Percentiles rank a stretch among this genome's conserved stretches.
Conservation (phyloP, 2,888 invertebrate genomes). For the Boloria euphrosyne region DNA sequence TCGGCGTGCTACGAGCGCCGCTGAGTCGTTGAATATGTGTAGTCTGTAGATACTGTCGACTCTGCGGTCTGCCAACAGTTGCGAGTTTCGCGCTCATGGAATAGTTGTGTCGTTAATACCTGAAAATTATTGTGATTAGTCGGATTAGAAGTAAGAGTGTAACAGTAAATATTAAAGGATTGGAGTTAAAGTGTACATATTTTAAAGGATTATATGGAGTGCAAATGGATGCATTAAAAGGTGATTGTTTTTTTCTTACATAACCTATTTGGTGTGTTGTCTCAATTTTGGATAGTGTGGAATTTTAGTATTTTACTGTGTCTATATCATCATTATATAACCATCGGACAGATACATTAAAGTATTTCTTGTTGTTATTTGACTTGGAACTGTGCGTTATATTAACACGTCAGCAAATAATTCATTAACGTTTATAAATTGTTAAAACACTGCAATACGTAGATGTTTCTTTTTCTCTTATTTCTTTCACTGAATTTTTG, state of each 20-base stretch:
- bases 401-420: slow-evolving; percentile 16
- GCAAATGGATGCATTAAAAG: slow-evolving; percentile 70
- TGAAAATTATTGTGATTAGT: slow-evolving; percentile 45
- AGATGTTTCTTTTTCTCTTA: not conserved
- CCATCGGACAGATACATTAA: not conserved
- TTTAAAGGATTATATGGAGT: slow-evolving; percentile 49
- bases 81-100: slow-evolving; percentile 70
- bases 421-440: not conserved
- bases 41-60: slow-evolving; percentile 39
- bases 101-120: slow-evolving; percentile 58
- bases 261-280: slow-evolving; percentile 54
- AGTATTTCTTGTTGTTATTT: slow-evolving; percentile 4
- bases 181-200: slow-evolving; percentile 52
- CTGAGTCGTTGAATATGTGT: slow-evolving; percentile 38
- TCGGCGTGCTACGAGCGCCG: slow-evolving; percentile 34
- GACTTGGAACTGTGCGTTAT: slow-evolving; percentile 2
- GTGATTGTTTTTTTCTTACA: slow-evolving; percentile 58
- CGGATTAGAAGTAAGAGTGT: slow-evolving; percentile 56
- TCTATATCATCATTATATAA: not conserved
- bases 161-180: slow-evolving; percentile 46
- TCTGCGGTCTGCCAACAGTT: slow-evolving; percentile 51
- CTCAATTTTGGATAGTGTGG: slow-evolving; percentile 44
- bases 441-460: too few species aligned
- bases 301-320: not conserved
- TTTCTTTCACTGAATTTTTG: not conserved